Base-by-base conservation (phyloP, 2,888 invertebrate species). In the Altica lythri region DNA sequence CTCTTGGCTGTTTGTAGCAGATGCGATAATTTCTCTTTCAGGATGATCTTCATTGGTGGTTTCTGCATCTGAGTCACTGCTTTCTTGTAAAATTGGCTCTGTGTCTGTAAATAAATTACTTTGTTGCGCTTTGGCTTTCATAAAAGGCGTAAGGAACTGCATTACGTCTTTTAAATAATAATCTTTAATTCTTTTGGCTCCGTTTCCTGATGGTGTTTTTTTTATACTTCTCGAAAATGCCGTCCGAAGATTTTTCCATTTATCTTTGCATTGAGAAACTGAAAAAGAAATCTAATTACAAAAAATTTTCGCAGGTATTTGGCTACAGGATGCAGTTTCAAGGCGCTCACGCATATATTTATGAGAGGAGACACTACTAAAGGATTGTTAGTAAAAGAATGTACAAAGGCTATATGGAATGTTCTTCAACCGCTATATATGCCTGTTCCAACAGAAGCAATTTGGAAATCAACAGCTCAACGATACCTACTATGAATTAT, bases 51-150 rank as follows among this genome's bases (percentile, higher is more conserved):
- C 43, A 43, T 43, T 27, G 44, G 29, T 43, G 9, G 17, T 43
- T n/a, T 44, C 40, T 44, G 32, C 25, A 35, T 44, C 22, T 30
- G 42, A 32, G 19, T 22, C 13, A 43, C 17, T 18, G 14, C 22
- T 12, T 30, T 30, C 30, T 30, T 40, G 30, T 8, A 42, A 42
- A 49, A 22, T 48, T 19, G 32, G 27, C 17, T 43, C 35, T 51
- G 37, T 44, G 34, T 43, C 44, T 53, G 47, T 53, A 40, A 27
- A 47, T 49, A 44, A 49, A 49, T 54, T 35, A 49, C 48, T 49
- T 37, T 54, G 53, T 47, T 42, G 53, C 30, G 30, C 12, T 53
- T 53, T 47, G 47, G 42, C 47, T 32, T 53, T 48, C 35, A 48
- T 53, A 18, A 53, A 53, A 5, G 37, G 37, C 42, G 42, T 42